Evolutionary conservation across 2,888 invertebrate genomes (phyloP).

Genomic region (Drosophila quasianomalipes): DNA sequence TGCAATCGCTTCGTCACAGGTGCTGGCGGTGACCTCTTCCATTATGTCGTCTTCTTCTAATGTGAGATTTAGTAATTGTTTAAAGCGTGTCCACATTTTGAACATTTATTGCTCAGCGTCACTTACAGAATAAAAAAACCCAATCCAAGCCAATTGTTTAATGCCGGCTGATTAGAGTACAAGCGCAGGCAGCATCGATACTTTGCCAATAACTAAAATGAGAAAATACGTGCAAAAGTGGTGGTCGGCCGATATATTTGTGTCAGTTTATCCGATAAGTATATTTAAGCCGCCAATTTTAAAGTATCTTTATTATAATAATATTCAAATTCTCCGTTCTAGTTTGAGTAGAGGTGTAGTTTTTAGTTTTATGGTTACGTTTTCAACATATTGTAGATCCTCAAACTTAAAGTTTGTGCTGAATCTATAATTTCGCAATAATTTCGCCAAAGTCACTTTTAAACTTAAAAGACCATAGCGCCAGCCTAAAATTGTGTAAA

Average conservation of each 20-base stretch:
- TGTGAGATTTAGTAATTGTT: not conserved
- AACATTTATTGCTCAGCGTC: not conserved
- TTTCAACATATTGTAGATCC: slow-evolving; percentile 18
- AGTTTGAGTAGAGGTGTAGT: slow-evolving; percentile 7
- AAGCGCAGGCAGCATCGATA: not conserved
- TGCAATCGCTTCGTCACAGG: slow-evolving; percentile 35
- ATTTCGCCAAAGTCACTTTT: slow-evolving; percentile 21
- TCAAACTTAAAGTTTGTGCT: slow-evolving; percentile 14
- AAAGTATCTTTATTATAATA: not conserved
- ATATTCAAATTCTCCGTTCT: slow-evolving; percentile 5
- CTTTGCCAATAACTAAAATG: not conserved
- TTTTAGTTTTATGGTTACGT: slow-evolving; percentile 13
- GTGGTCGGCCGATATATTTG: slow-evolving; percentile 20
- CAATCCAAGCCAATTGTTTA: not conserved
- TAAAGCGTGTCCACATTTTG: slow-evolving; percentile 27
- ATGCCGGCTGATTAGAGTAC: slow-evolving; percentile 23
- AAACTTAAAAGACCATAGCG: slow-evolving; percentile 8
- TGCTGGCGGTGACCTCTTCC: slow-evolving; percentile 13
- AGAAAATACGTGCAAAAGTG: not conserved
- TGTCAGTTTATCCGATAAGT: not conserved
- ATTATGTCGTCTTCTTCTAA: slow-evolving; percentile 10
- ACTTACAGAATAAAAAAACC: slow-evolving; percentile 33
- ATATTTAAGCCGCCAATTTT: not conserved
- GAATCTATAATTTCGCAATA: slow-evolving; percentile 22
- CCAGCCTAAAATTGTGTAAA: slow-evolving; percentile 15